Conservation (phyloP, 1,140 invertebrate genomes). For the Propsilocerus akamusi region DNA sequence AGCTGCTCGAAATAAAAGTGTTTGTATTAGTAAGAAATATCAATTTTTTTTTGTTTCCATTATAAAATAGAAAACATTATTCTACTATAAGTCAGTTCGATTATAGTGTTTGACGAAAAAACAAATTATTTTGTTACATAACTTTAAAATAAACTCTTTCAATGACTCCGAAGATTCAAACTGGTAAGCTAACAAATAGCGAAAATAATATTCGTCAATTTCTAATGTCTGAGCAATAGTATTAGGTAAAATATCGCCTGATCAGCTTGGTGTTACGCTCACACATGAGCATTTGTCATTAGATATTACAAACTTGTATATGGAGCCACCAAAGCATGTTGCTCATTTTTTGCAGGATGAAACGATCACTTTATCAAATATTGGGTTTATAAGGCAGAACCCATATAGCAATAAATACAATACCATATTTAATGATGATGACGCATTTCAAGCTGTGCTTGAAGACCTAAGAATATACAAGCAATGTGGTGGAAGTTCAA, state of each 20-base stretch:
- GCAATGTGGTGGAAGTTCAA: slow-evolving; percentile 48
- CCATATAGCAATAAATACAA: slow-evolving; percentile 55
- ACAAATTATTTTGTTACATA: no score
- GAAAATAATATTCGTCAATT: not conserved
- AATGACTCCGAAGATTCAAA: no score
- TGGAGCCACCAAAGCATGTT: slow-evolving; percentile 31
- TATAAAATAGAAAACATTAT: no score
- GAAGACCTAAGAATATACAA: slow-evolving; percentile 49
- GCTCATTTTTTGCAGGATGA: slow-evolving; percentile 23
- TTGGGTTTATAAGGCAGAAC: slow-evolving; percentile 55
- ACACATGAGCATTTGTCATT: slow-evolving; percentile 67
- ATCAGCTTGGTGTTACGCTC: slow-evolving; percentile 41
- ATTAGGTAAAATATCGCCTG: slow-evolving; percentile 37
- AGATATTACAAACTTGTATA: slow-evolving; percentile 42
- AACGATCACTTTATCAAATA: slow-evolving; percentile 34
- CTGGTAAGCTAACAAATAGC: not conserved
- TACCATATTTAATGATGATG: slow-evolving; percentile 37
- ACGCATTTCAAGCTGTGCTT: slow-evolving; percentile 34
- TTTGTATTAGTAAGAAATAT: no score
- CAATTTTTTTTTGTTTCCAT: no score
- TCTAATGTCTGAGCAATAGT: slow-evolving; percentile 28
- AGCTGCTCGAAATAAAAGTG: no score
- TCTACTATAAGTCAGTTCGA: no score
- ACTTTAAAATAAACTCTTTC: no score
- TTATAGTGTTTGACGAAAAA: no score